Percentiles rank a stretch among this genome's conserved stretches.
These are phyloP conservation scores for Callyntrura sp. DNA, from an alignment of 2,888 invertebrate species.

Conservation along the genomic window DNA sequence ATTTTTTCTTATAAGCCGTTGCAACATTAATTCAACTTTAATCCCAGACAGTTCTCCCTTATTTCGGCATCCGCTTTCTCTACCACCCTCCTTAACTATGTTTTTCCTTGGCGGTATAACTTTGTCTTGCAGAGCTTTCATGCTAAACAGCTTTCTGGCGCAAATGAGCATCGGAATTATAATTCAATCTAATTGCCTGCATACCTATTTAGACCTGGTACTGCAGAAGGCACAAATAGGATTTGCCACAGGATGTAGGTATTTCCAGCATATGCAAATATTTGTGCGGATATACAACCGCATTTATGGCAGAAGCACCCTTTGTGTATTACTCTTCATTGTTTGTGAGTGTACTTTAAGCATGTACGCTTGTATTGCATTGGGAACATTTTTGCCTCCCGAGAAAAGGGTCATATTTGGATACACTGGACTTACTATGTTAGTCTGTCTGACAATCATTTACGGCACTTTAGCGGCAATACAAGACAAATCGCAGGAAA, in stretches of 20 bases:
- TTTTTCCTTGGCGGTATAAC: not conserved
- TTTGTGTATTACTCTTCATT: not conserved
- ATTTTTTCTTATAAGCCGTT: constrained; percentile 15
- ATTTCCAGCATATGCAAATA: not conserved
- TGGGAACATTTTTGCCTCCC: not conserved
- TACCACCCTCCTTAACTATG: not conserved
- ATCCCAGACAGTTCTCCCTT: not conserved
- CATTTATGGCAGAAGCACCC: not conserved
- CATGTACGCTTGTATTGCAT: not conserved
- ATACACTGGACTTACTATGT: not conserved
- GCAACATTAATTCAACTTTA: not conserved
- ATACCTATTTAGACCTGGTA: too few species aligned
- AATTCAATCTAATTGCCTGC: not conserved
- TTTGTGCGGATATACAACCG: not conserved
- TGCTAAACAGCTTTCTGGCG: constrained; percentile 16
- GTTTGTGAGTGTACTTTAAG: not conserved
- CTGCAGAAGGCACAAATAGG: not conserved
- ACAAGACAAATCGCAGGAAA: not conserved
- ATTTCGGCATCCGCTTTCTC: not conserved
- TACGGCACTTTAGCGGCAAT: not conserved
- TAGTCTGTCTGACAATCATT: too few species aligned
- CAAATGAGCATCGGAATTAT: constrained; percentile 12
- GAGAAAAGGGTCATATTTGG: constrained; percentile 5
- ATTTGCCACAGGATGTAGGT: not conserved
- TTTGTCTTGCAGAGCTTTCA: not conserved